Conservation (phyloP, 1,140 invertebrate genomes). For the Drosophila mayri region DNA sequence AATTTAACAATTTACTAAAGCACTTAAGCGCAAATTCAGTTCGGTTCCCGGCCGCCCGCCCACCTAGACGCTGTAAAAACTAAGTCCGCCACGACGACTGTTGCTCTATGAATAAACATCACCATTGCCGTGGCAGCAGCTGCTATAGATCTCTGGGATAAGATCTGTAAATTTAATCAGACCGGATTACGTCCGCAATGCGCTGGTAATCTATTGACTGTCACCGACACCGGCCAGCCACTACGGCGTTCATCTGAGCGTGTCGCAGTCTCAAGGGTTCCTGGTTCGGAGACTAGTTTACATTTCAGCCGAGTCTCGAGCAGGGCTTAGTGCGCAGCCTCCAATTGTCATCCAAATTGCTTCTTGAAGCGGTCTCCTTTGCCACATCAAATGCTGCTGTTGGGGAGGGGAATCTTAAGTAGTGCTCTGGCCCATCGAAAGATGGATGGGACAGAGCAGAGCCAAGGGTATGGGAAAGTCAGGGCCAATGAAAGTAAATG, state of each 20-base stretch:
- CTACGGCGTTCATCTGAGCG: constrained; percentile 12
- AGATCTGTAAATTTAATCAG: constrained; percentile 72
- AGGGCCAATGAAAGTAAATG: constrained; percentile 44
- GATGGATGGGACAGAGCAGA: background rate
- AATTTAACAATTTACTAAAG: constrained; percentile 82
- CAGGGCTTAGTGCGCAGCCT: constrained; percentile 7
- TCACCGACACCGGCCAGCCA: constrained; percentile 17
- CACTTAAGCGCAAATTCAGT: constrained; percentile 77
- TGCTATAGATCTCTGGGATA: constrained; percentile 37
- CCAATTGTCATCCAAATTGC: constrained; percentile 19
- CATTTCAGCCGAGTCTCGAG: constrained; percentile 18
- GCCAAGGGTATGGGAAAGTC: constrained; percentile 27
- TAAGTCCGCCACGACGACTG: constrained; percentile 25
- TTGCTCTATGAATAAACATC: constrained; percentile 75
- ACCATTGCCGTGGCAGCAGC: constrained; percentile 16
- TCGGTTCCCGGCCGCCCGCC: constrained; percentile 30
- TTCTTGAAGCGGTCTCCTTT: constrained; percentile 49
- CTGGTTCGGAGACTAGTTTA: constrained; percentile 42
- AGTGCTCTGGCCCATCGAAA: constrained; percentile 15
- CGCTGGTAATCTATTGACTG: constrained; percentile 47
- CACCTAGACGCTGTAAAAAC: constrained; percentile 49
- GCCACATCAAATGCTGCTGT: constrained; percentile 35
- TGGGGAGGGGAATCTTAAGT: constrained; percentile 5
- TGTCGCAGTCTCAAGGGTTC: constrained; percentile 28
- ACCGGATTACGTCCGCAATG: constrained; percentile 45